Evolutionary conservation across 2,113 vertebrate species (phyloP).

Genomic region (Coracopsis vasa): DNA sequence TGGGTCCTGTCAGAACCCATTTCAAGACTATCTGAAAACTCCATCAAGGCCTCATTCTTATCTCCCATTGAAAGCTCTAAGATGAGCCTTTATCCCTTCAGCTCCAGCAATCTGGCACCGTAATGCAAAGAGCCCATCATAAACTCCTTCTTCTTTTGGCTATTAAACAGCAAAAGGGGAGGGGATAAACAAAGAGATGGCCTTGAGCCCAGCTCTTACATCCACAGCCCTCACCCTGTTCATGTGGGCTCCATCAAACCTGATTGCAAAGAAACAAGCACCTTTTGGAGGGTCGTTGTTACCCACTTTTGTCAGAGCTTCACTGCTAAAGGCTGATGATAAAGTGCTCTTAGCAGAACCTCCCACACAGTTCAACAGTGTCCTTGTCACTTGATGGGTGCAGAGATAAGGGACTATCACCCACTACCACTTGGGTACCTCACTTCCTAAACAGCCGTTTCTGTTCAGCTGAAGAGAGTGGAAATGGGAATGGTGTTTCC

Average conservation of each 20-base stretch:
- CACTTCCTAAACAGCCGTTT: not conserved
- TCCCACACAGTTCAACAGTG: too few species aligned
- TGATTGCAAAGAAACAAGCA: accelerated
- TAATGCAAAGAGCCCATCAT: not conserved
- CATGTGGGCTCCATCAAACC: not conserved
- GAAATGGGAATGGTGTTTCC: not conserved
- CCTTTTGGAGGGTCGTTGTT: not conserved
- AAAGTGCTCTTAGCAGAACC: not conserved
- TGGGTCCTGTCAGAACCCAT: not conserved
- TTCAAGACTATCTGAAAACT: not conserved
- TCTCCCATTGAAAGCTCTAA: not conserved
- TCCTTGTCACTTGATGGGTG: not conserved
- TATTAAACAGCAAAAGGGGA: not conserved
- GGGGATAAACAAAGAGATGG: not conserved
- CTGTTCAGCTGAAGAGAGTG: not conserved
- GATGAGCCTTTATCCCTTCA: not conserved
- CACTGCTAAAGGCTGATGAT: not conserved
- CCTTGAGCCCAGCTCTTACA: not conserved
- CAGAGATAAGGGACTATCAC: not conserved
- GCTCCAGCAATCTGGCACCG: not conserved
- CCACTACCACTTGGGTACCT: not conserved
- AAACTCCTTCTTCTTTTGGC: not conserved
- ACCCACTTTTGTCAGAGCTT: not conserved
- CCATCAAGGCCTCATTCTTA: not conserved
- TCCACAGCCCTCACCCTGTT: not conserved